phyloP scores from a whole-genome alignment of 1,140 invertebrate genomes.

The Zaprionus capensis region DNA sequence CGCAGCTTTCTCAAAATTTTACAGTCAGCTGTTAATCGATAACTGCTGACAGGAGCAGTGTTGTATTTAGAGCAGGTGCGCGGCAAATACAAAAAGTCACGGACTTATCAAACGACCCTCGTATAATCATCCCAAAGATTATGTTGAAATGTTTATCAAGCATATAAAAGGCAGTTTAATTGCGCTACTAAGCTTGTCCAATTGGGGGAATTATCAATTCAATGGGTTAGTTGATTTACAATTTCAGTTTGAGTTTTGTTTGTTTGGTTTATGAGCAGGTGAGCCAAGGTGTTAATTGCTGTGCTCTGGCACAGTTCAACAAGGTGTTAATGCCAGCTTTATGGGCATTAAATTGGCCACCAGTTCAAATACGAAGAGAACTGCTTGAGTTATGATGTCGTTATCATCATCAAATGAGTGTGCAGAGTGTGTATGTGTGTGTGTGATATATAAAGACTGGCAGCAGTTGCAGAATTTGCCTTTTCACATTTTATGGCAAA shows the following conservation, averaged over 20 bases:
- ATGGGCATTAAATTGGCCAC: conserved; percentile 79
- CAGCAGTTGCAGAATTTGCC: conserved; percentile 9
- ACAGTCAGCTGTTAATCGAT: too few species aligned
- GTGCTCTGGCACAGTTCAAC: conserved; percentile 61
- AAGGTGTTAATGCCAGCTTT: conserved; percentile 78
- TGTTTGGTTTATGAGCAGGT: conserved; percentile 62
- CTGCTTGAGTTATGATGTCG: conserved; percentile 66
- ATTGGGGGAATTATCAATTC: background rate
- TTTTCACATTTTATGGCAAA: conserved; percentile 53
- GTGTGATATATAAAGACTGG: conserved; percentile 37
- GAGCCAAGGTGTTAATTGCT: conserved; percentile 75
- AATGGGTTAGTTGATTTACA: conserved; percentile 37
- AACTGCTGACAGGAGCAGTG: too few species aligned
- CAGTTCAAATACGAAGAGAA: conserved; percentile 64
- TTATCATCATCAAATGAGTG: conserved; percentile 28
- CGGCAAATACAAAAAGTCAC: too few species aligned
- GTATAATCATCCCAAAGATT: background rate
- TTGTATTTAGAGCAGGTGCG: too few species aligned
- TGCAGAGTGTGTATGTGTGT: background rate
- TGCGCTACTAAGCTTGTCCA: background rate
- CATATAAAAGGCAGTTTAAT: background rate
- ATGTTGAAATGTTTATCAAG: background rate
- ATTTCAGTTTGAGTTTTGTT: conserved; percentile 22
- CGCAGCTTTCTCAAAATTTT: too few species aligned
- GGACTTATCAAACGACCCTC: too few species aligned